Evolutionary conservation across 2,113 vertebrate species (phyloP).

Genomic region (Cottus gobio): DNA sequence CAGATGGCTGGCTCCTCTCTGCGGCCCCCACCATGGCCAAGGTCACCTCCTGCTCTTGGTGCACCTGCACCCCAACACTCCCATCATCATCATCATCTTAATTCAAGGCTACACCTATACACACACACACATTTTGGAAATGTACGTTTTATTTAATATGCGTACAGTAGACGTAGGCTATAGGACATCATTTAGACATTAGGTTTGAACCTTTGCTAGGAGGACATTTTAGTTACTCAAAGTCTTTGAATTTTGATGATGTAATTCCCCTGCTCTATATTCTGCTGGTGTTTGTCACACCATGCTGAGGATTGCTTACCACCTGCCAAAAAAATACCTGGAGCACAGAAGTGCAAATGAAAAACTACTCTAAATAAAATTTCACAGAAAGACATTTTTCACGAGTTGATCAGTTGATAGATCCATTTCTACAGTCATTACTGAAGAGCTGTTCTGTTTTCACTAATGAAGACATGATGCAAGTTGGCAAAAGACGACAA

Average conservation of each 20-base stretch:
- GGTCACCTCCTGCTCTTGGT: slow-evolving; percentile 72
- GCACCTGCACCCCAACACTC: slow-evolving; percentile 74
- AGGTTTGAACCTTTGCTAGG: not conserved
- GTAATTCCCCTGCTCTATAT: too few relatives aligned
- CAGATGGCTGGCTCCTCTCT: slow-evolving; percentile 81
- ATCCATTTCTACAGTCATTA: slow-evolving; percentile 4
- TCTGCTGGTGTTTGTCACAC: slow-evolving; percentile 38
- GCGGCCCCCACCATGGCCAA: slow-evolving; percentile 75
- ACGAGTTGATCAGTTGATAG: not conserved
- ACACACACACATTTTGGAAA: not conserved
- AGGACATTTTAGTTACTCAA: too few relatives aligned
- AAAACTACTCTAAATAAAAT: not conserved
- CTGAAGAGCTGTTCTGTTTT: slow-evolving; percentile 2
- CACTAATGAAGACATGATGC: slow-evolving; percentile 31
- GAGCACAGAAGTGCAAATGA: not conserved
- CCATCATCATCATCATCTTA: slow-evolving; percentile 67
- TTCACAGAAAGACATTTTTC: slow-evolving; percentile 6
- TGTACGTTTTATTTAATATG: not conserved
- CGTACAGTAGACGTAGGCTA: too few relatives aligned
- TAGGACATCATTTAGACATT: not conserved
- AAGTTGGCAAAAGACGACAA: slow-evolving; percentile 28
- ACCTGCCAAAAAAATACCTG: slow-evolving; percentile 16
- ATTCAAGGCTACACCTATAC: slow-evolving; percentile 52
- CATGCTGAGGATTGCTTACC: slow-evolving; percentile 6
- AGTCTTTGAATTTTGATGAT: too few relatives aligned